Evolutionary conservation across 2,888 invertebrate species (phyloP).

Genomic region (Andrena chrysosceles): DNA sequence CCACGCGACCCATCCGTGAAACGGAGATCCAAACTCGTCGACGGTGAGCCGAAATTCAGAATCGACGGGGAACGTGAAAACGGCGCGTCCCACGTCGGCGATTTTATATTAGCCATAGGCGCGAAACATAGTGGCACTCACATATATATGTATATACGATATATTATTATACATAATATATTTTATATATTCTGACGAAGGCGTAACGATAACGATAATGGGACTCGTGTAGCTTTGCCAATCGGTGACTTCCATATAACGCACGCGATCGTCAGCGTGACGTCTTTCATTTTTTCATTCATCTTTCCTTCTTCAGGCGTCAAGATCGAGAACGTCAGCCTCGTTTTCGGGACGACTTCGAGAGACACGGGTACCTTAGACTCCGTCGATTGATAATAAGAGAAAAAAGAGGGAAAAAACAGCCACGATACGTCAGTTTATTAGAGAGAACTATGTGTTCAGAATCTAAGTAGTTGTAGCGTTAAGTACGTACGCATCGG

Average conservation of each 20-base stretch:
- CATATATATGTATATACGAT: constrained; percentile 44
- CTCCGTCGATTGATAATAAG: constrained; percentile 72
- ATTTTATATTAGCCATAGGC: constrained; percentile 37
- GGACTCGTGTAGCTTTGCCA: constrained; percentile 43
- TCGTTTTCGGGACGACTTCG: constrained; percentile 30
- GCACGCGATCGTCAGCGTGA: neutral
- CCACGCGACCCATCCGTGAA: neutral
- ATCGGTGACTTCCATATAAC: constrained; percentile 31
- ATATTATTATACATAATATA: constrained; percentile 59
- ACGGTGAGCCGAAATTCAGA: constrained; percentile 6
- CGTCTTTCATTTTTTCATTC: neutral
- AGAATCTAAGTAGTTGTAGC: constrained; percentile 69
- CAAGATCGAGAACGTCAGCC: constrained; percentile 9
- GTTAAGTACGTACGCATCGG: constrained; percentile 64
- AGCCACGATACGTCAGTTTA: constrained; percentile 65
- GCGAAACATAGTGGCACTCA: constrained; percentile 26
- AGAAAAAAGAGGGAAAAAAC: neutral
- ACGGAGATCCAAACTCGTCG: constrained; percentile 12
- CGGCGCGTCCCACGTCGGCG: constrained; percentile 20
- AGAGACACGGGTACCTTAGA: constrained; percentile 64
- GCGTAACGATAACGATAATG: constrained; percentile 29
- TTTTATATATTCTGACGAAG: constrained; percentile 50
- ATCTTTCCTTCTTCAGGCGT: neutral
- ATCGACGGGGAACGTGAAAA: neutral
- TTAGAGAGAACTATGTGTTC: constrained; percentile 76